Conservation (phyloP, 2,113 vertebrate species). For the Sapajus apella region DNA sequence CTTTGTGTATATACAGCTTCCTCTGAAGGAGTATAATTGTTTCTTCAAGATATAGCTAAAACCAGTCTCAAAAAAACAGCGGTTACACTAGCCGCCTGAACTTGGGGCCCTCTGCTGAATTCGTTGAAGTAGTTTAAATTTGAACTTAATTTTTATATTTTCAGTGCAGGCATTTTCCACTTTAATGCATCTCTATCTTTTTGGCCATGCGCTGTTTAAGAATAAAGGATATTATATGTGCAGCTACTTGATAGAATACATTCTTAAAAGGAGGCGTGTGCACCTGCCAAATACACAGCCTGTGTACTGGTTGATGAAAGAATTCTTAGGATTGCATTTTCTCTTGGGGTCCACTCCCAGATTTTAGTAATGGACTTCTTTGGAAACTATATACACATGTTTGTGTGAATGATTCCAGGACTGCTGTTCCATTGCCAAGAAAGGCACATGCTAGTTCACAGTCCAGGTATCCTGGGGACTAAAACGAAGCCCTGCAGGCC, state of each 20-base stretch:
- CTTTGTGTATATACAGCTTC: not conserved
- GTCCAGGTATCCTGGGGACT: not conserved
- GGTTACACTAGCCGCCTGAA: not conserved
- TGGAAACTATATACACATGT: not conserved
- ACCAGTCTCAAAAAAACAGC: not conserved
- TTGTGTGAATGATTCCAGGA: constrained; percentile 32
- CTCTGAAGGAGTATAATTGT: not conserved
- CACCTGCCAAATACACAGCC: constrained; percentile 2
- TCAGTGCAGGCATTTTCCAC: not conserved
- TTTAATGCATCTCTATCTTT: constrained; percentile 24
- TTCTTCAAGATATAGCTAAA: constrained; percentile 47
- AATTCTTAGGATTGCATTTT: not conserved
- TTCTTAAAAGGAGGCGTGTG: constrained; percentile 7
- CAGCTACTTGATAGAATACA: constrained; percentile 11
- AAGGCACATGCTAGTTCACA: constrained; percentile 54
- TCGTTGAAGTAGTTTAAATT: not conserved
- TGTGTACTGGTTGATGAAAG: constrained; percentile 34
- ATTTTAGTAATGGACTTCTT: constrained; percentile 7
- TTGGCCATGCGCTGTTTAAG: not conserved
- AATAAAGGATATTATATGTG: not conserved
- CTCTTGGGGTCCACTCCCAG: not conserved
- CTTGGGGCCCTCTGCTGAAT: not conserved
- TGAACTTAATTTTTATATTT: constrained; percentile 39
- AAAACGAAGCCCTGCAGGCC: not conserved
- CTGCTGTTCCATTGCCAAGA: constrained; percentile 15